phyloP scores from a whole-genome alignment of 2,888 invertebrate species.

The Pristionchus exspectatus region DNA sequence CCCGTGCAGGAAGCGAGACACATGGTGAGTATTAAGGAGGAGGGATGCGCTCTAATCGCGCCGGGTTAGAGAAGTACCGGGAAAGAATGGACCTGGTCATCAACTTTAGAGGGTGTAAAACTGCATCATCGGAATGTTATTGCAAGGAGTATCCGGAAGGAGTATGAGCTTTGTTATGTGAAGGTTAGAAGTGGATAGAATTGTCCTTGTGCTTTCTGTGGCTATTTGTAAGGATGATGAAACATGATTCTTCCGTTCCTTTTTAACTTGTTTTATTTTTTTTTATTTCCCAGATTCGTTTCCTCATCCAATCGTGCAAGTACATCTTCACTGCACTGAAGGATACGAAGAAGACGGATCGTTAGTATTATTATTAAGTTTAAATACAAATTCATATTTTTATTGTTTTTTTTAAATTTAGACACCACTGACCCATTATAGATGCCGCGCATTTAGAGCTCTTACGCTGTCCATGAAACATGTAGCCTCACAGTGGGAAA shows the following conservation, averaged over 20 bases:
- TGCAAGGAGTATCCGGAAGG: not conserved
- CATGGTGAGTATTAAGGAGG: constrained; percentile 57
- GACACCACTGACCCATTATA: no score
- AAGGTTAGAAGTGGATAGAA: not conserved
- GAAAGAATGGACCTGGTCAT: no score
- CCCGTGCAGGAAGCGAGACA: constrained; percentile 60
- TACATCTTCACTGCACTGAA: not conserved
- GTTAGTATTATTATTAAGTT: constrained; percentile 30
- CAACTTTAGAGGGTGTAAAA: no score
- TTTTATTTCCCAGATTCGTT: constrained; percentile 10
- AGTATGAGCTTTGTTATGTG: not conserved
- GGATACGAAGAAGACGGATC: constrained; percentile 46
- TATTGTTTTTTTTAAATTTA: not conserved
- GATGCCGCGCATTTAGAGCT: not conserved
- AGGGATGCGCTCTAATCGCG: not conserved
- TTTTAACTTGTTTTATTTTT: no score
- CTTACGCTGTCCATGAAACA: not conserved
- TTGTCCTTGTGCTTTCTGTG: no score
- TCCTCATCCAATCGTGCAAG: constrained; percentile 41
- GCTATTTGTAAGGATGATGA: not conserved
- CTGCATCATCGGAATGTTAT: no score
- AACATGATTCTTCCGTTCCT: not conserved
- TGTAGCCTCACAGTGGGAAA: not conserved
- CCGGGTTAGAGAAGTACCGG: no score
- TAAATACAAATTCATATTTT: no score